Evolutionary conservation across 2,888 invertebrate genomes (phyloP), one percentile per base, ranked within the genome.

Genomic region (Spialia ferax): DNA sequence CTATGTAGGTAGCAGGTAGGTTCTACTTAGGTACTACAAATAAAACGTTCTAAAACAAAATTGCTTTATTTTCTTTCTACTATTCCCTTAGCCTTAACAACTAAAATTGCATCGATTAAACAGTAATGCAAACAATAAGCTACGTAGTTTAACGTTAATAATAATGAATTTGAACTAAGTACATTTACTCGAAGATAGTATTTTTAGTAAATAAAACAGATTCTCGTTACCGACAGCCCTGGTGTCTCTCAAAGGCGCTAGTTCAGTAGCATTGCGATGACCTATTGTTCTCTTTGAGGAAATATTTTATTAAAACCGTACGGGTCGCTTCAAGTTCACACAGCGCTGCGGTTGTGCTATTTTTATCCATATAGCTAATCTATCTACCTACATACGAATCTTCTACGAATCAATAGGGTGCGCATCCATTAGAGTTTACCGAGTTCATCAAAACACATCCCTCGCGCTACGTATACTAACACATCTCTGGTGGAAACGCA

Each of bases 211-310:
- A 13, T 50, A 50, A 22, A 50, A 11, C n/a, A 15, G 7, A 0
- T 20, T 48, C n/a, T 48, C 20, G 8, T 13, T 3, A 22, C 11
- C 22, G 50, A 5, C 50, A 50, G 8, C 64, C 64, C 57, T 64
- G 35, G 13, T 29, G 22, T 32, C 56, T 35, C 22, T 22, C 48
- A 57, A 64, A 42, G 59, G 59, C 65, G 65, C 54, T 56, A 60
- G 60, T 54, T 60, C 66, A 60, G 60, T 54, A 60, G 66, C 66
- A 66, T 52, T 56, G 60, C 60, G 66, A 59, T 66, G 66, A 66
- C 66, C 66, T 60, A 56, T 66, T 66, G 66, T 67, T 61, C 61
- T 42, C 67, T 67, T 67, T 67, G 67, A 67, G 67, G 61, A 67
- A 54, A 66, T 67, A 65, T 65, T 65, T 59, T 60, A 65, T 65